Conservation (phyloP, 2,888 invertebrate species). For the Globia sparganii region DNA sequence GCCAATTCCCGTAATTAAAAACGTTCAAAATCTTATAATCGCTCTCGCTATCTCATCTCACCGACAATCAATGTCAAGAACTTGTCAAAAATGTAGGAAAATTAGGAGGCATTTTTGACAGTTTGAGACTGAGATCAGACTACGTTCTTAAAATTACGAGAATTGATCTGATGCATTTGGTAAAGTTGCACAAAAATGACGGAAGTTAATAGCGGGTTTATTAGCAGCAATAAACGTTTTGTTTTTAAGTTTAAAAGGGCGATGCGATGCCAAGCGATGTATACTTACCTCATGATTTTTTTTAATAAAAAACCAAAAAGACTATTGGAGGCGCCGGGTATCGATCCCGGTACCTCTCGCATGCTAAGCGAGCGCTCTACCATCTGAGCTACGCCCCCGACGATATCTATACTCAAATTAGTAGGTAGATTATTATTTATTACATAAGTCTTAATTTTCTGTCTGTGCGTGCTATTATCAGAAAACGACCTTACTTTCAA, state of each 20-base stretch:
- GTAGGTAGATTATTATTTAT: background rate
- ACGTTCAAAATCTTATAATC: no score
- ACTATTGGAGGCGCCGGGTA: constrained; percentile 88
- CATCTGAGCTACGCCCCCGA: constrained; percentile 87
- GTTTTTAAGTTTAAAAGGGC: background rate
- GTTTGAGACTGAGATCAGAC: no score
- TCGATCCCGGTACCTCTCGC: constrained; percentile 91
- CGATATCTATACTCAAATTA: background rate
- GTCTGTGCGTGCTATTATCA: background rate
- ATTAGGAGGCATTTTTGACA: no score
- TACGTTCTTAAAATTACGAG: no score
- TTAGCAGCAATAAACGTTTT: background rate
- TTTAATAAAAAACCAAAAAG: constrained; percentile 7
- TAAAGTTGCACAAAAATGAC: background rate
- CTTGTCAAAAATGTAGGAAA: no score
- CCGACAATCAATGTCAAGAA: no score
- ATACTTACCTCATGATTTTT: no score
- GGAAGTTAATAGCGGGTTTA: background rate
- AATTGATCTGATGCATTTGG: background rate
- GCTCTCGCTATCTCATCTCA: no score
- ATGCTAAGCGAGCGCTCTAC: constrained; percentile 89
- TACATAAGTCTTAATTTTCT: background rate
- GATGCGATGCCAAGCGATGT: background rate
- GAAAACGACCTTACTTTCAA: constrained; percentile 12
- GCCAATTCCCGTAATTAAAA: no score